A percentile compares a stretch with the other conserved stretches of the same genome.
phyloP scores from a whole-genome alignment of 2,797 vertebrate species.

The Setipinna tenuifilis region DNA sequence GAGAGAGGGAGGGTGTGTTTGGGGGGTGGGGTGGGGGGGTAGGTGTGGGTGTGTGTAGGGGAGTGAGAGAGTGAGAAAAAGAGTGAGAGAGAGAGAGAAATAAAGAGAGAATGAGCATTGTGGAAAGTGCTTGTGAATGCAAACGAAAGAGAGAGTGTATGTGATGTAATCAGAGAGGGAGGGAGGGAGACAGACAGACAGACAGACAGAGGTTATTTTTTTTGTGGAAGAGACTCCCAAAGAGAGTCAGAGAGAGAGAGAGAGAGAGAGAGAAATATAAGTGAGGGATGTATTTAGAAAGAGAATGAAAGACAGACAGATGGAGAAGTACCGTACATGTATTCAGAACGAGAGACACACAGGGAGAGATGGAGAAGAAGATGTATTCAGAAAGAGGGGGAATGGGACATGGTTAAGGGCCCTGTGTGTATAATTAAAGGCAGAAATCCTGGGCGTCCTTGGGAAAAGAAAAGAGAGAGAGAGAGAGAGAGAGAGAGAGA shows the following conservation, averaged over 20 bases:
- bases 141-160: not conserved
- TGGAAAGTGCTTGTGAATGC: no score
- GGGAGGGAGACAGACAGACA: not conserved
- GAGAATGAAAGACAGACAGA: not conserved
- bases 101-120: not conserved
- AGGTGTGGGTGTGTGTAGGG: not conserved
- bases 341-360: slow-evolving; percentile 33
- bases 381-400: not conserved
- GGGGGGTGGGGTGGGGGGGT: not conserved
- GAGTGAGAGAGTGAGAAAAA: not conserved
- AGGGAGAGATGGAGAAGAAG: slow-evolving; percentile 38
- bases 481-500: slow-evolving; percentile 29
- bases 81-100: not conserved
- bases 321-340: not conserved
- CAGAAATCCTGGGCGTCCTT: slow-evolving; percentile 49
- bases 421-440: slow-evolving; percentile 48
- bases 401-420: not conserved
- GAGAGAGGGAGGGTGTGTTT: no score
- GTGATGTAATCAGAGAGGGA: not conserved
- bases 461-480: slow-evolving; percentile 40
- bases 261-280: slow-evolving; percentile 37
- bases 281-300: not conserved
- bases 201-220: not conserved
- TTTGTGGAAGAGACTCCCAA: not conserved
- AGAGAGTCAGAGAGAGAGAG: slow-evolving; percentile 36